Conservation (phyloP, 2,888 invertebrate genomes). For the Hydrotaea diabolus region DNA sequence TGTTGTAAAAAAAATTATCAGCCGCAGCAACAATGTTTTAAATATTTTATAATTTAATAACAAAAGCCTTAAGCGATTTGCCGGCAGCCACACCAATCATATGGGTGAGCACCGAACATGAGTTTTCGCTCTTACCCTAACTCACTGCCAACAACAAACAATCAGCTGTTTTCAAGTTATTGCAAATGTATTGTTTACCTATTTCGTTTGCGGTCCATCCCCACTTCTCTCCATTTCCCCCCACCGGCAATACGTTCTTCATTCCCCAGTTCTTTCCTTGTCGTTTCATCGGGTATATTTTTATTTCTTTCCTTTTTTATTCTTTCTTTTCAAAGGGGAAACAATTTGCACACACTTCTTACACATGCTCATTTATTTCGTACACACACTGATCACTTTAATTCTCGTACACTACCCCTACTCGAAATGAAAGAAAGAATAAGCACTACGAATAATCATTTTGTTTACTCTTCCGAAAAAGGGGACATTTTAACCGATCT, state of each 20-base stretch:
- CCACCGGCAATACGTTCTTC: background rate
- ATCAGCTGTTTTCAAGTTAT: constrained; percentile 58
- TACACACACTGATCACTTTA: background rate
- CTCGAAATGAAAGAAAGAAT: background rate
- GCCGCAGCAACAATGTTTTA: background rate
- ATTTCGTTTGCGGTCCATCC: constrained; percentile 22
- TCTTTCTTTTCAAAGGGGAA: too few relatives aligned
- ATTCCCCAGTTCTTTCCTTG: too few relatives aligned
- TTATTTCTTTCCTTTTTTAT: too few relatives aligned
- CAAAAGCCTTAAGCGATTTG: constrained; percentile 27
- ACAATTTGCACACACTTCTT: background rate
- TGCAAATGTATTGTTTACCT: constrained; percentile 39
- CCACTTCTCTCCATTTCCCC: background rate
- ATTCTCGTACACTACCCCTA: too few relatives aligned
- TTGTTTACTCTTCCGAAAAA: background rate
- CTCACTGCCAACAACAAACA: background rate
- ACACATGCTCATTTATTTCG: background rate
- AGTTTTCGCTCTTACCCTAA: too few relatives aligned
- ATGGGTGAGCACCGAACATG: constrained; percentile 26
- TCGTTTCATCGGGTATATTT: too few relatives aligned
- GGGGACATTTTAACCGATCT: background rate
- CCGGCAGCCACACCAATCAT: constrained; percentile 41
- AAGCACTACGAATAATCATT: too few relatives aligned
- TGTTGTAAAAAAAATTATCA: background rate
- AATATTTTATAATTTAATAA: constrained; percentile 54